Conservation (phyloP, 2,888 invertebrate species). For the Germaria angustata region DNA sequence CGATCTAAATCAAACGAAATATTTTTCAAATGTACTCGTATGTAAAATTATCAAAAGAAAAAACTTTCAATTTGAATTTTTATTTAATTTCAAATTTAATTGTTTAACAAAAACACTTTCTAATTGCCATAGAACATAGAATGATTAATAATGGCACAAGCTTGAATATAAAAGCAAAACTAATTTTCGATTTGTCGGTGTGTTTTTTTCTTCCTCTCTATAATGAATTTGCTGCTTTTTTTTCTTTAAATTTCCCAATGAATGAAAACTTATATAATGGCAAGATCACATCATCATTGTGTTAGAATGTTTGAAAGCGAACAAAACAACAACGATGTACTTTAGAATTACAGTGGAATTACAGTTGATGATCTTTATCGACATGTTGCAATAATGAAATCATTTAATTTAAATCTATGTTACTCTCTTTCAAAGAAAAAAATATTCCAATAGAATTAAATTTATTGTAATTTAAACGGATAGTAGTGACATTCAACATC, state of each 20-base stretch:
- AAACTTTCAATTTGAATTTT: not conserved
- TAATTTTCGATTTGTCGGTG: constrained; percentile 40
- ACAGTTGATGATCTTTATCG: constrained; percentile 17
- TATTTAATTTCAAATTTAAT: constrained; percentile 16
- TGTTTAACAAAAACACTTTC: constrained; percentile 3
- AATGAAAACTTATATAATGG: constrained; percentile 30
- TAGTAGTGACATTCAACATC: not conserved
- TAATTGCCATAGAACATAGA: not conserved
- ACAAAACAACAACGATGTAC: not conserved
- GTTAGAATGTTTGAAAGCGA: not conserved
- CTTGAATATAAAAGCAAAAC: not conserved
- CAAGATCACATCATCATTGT: constrained; percentile 35
- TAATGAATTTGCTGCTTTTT: too few species aligned
- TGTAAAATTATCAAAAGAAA: not conserved
- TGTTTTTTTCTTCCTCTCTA: not conserved
- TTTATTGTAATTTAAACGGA: constrained; percentile 20
- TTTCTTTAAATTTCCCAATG: constrained; percentile 20
- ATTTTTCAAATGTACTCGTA: not conserved
- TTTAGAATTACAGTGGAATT: constrained; percentile 8
- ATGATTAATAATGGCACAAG: constrained; percentile 47
- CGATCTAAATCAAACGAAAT: not conserved
- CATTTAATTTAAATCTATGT: constrained; percentile 37
- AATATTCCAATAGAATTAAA: not conserved
- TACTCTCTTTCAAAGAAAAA: constrained; percentile 11
- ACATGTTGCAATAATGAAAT: constrained; percentile 18